These are phyloP conservation scores for Chrysodeixis includens DNA, from an alignment of 2,888 invertebrate genomes.

Conservation along the genomic window DNA sequence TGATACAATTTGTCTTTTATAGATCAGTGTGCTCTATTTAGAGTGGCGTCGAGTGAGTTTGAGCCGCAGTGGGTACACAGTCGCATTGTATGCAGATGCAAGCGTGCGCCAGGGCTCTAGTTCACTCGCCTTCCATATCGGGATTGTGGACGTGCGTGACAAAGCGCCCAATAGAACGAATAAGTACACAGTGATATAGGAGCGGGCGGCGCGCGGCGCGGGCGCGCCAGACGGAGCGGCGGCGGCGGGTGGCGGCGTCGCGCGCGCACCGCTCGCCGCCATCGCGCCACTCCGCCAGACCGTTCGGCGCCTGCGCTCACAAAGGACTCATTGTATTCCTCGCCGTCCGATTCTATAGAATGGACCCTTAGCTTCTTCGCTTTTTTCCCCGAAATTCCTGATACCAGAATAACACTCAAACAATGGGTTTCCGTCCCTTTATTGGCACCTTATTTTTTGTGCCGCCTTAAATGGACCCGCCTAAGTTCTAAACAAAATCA, in stretches of 20 bases:
- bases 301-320: conserved; percentile 87
- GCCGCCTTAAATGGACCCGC: conserved; percentile 80
- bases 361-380: conserved; percentile 77
- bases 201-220: conserved; percentile 50
- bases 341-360: conserved; percentile 79
- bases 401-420: conserved; percentile 86
- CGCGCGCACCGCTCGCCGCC: conserved; percentile 51
- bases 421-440: conserved; percentile 89
- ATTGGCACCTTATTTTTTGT: conserved; percentile 89
- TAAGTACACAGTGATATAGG: conserved; percentile 28
- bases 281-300: conserved; percentile 73
- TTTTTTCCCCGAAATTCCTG: conserved; percentile 84
- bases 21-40: conserved; percentile 8
- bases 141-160: conserved; percentile 58
- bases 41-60: conserved; percentile 19
- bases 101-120: conserved; percentile 57
- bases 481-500: conserved; percentile 81
- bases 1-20: conserved; percentile 24
- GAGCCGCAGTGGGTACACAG: conserved; percentile 39
- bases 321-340: conserved; percentile 86
- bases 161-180: conserved; percentile 46
- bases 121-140: conserved; percentile 47
- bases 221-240: conserved; percentile 75
- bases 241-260: conserved; percentile 55
- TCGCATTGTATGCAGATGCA: conserved; percentile 72